Base-by-base conservation (phyloP, 2,113 vertebrate genomes). In the Macquaria australasica region DNA sequence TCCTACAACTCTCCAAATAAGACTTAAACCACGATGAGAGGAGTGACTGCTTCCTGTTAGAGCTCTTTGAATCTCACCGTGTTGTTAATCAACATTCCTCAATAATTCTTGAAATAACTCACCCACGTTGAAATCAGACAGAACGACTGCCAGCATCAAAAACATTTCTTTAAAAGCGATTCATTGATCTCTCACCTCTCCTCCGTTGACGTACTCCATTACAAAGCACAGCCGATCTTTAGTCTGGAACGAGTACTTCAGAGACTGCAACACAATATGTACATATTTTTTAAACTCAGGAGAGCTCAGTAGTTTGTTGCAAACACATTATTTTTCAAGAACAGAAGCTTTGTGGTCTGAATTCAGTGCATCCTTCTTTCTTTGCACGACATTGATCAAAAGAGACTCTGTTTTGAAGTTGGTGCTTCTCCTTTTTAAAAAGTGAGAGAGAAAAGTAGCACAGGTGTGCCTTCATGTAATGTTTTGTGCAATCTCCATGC, bases 221-320 rank as follows among this genome's bases (percentile, higher is more conserved):
- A 99, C 98, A 94, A 99, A 99, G 96, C 98, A 99, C 87, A 99
- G 96, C 84, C 98, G 97, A 87, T 99, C 98, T 95, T 99, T 98
- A 58, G 98, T 99, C 96, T 99, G 98, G 96, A 99, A 99, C 82
- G 98, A 98, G 91, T 99, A 99, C 96, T 99, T 99, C 95, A 99
- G 97, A 86, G 97, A 98, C 98, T 99, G 96, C 62, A 93, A 96
- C 91, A 88, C 93, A 95, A 93, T 83, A 55, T 8, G 15, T 10
- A 43, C 25, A 53, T 0, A 31, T 28, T 41, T n/a, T 48, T 69
- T 20, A 14, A 23, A 18, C 60, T 39, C 43, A 23, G 28, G 45
- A 5, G 18, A 4, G n/a, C 23, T 75, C 23, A n/a, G 34, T 8
- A 8, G 2, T 37, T 68, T 18, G 10, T 64, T 67, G 53, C 8